phyloP scores from a whole-genome alignment of 2,888 invertebrate species.

The Sphaerophoria rueppellii region DNA sequence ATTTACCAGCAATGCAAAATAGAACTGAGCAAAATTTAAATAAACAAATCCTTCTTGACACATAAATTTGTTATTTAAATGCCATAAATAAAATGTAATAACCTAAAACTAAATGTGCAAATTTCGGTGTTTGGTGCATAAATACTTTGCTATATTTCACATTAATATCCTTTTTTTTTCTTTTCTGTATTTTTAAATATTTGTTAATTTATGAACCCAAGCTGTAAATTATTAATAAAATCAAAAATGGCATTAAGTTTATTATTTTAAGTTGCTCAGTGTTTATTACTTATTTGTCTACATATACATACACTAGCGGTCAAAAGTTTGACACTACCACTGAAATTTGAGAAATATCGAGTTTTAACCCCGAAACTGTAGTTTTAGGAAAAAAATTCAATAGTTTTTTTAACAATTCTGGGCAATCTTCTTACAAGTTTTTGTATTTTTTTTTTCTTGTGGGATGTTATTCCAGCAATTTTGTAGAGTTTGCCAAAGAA shows the following conservation, averaged over 20 bases:
- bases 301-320: too few relatives aligned
- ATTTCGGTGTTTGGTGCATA: conserved; percentile 77
- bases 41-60: conserved; percentile 24
- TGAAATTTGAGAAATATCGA: too few relatives aligned
- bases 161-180: conserved; percentile 31
- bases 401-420: too few relatives aligned
- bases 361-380: too few relatives aligned
- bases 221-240: not conserved
- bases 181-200: conserved; percentile 1
- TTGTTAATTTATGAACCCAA: conserved; percentile 22
- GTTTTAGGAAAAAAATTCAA: too few relatives aligned
- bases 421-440: too few relatives aligned
- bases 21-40: conserved; percentile 40
- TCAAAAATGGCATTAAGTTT: conserved; percentile 39
- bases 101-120: conserved; percentile 62
- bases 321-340: too few relatives aligned
- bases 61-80: conserved; percentile 46
- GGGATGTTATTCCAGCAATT: too few relatives aligned
- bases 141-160: conserved; percentile 65
- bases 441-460: too few relatives aligned
- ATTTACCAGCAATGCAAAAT: conserved; percentile 58
- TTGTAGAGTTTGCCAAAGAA: too few relatives aligned
- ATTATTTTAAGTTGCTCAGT: conserved; percentile 54
- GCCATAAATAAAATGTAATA: conserved; percentile 40
- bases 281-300: conserved; percentile 4